Evolutionary conservation across 2,888 invertebrate genomes (phyloP), one percentile per base, ranked within the genome.

Genomic region (Hoplodrina ambigua): DNA sequence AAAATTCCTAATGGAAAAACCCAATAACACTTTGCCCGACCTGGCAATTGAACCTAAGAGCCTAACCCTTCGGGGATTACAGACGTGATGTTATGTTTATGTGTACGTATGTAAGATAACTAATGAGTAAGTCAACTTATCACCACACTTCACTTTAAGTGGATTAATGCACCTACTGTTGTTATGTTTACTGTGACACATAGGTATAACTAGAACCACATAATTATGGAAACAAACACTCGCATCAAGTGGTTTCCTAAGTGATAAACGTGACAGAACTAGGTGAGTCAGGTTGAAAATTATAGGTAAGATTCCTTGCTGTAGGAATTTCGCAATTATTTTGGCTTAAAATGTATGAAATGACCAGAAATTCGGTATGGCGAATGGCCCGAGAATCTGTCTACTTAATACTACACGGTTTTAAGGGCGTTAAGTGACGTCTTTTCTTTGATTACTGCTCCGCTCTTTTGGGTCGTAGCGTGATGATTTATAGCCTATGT

Each of bases 151-250:
- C 19, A 37, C 7, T 19, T 56, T 2, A 72, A 72, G 56, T 46
- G 17, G 19, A 71, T 54, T 49, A 69, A 30, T 72, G 60, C n/a
- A 46, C 37, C 61, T 73, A 54, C 73, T 73, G 65, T 10, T 20
- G 4, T 19, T 11, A 4, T 15, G 44, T 63, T 11, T 17, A 56
- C 17, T n/a, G 59, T 69, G 63, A 57, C 46, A 66, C 44, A 55
- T 41, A 52, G 4, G 52, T 49, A 44, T 50, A 58, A 63, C 74
- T n/a, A 60, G 63, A 58, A 61, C 63, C 53, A 69, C 66, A 70
- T 69, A 55, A 78, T 74, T 69, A 67, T 69, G 75, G 57, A 78
- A 78, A 78, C 79, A 78, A 74, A 78, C 63, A 74, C 74, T 74
- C 50, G 17, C 53, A 74, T 67, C 63, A 69, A 55, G 66, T 74